Percentiles rank a stretch among this genome's conserved stretches.
These are phyloP conservation scores for Odobenus rosmarus DNA, from an alignment of 2,113 vertebrate genomes.

Conservation along the genomic window DNA sequence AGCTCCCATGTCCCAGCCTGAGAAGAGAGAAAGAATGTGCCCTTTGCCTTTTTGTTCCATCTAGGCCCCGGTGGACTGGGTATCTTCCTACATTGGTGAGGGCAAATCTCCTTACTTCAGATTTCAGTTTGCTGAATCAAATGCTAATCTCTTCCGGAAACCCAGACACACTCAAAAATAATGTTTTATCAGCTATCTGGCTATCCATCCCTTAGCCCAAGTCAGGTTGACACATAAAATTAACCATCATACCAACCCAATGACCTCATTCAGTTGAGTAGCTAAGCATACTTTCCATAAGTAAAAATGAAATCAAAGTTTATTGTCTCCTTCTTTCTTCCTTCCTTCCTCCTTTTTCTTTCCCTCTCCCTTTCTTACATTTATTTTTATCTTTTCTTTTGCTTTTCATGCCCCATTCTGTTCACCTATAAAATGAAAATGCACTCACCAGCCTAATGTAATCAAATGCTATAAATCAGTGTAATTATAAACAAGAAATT, in stretches of 20 bases:
- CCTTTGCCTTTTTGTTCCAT: not conserved
- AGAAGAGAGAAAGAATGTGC: not conserved
- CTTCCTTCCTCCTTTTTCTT: too few relatives aligned
- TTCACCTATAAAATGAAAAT: constrained; percentile 28
- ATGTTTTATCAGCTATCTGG: not conserved
- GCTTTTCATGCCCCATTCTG: not conserved
- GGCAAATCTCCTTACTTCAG: not conserved
- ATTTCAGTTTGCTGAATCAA: not conserved
- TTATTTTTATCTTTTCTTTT: not conserved
- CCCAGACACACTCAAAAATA: not conserved
- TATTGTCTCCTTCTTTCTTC: not conserved
- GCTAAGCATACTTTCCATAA: not conserved
- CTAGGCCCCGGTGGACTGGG: not conserved
- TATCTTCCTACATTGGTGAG: not conserved
- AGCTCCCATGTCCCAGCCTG: not conserved
- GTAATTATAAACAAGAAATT: not conserved
- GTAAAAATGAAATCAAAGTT: constrained; percentile 10
- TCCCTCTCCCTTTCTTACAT: not conserved
- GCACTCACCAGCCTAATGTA: not conserved
- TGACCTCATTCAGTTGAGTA: not conserved
- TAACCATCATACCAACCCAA: not conserved
- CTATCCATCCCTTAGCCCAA: not conserved
- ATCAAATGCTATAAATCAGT: not conserved
- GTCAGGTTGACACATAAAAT: not conserved
- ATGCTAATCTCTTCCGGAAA: not conserved